Evolutionary conservation across 2,113 vertebrate genomes (phyloP), one percentile per base, ranked within the genome.

Genomic region (Scolopax mira): DNA sequence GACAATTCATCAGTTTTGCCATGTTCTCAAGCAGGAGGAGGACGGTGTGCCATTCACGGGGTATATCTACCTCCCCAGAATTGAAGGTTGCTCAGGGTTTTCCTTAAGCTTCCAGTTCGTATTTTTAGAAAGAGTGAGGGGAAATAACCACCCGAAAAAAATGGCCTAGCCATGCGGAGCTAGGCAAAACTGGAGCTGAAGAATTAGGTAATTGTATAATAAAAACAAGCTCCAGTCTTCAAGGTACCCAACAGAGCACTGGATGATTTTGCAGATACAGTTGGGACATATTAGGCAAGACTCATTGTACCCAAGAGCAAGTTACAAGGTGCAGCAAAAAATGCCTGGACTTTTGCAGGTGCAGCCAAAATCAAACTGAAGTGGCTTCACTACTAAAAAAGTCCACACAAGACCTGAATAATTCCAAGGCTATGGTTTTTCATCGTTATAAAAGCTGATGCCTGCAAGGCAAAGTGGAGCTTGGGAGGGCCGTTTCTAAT

Each of bases 1-100:
- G 41, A 39, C 10, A 44, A 27, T 24, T 39, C 44, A 48, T 39
- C 42, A 19, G 44, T 7, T 2, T 9, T 35, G 21, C 37, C 2
- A 1, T 13, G 51, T 71, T 57, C 25, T 31, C 83, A n/a, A 44
- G 55, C 49, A 51, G 1, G 1, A 77, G n/a, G n/a, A 80, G 31
- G 37, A 46, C 1, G 3, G 7, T 30, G 35, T 55, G 39, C 25
- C 51, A 37, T 33, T 52, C 2, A 0, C 1, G 1, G 46, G 37
- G 10, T 70, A 18, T 37, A 81, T 70, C 60, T 44, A 19, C 24
- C 60, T 62, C 51, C 65, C 37, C 46, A 19, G 41, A 18, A 64
- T 70, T 3, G 1, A 48, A 12, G 22, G 44, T 80, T 46, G 37
- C 16, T 44, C 17, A 39, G 18, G 13, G 30, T 39, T 91, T 77